These are phyloP conservation scores for Eurypyga helias DNA, from an alignment of 2,113 vertebrate species.

Conservation along the genomic window DNA sequence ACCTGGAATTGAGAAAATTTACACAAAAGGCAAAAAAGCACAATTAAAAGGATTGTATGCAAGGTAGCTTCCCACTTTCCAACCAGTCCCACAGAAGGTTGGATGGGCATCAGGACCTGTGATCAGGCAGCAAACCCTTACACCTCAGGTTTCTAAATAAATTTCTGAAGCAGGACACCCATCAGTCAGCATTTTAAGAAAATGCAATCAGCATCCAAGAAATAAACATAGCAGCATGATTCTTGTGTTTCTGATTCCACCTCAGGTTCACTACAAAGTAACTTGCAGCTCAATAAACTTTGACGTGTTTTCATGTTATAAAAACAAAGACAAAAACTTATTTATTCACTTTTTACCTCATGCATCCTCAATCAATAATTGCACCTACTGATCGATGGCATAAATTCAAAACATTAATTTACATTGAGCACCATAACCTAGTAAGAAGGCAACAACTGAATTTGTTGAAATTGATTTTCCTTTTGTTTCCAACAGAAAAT, in stretches of 20 bases:
- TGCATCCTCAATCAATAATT: constrained; percentile 74
- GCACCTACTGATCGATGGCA: constrained; percentile 70
- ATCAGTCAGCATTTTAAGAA: neutral
- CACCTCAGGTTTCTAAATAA: neutral
- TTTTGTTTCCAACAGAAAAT: constrained; percentile 71
- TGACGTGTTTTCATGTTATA: constrained; percentile 22
- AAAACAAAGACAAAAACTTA: constrained; percentile 61
- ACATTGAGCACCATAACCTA: constrained; percentile 70
- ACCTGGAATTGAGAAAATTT: neutral
- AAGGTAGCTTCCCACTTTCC: neutral
- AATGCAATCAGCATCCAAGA: neutral
- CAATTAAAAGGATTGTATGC: neutral
- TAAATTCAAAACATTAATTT: constrained; percentile 80
- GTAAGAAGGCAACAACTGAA: constrained; percentile 71
- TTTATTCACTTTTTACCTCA: constrained; percentile 60
- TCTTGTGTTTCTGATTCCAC: neutral
- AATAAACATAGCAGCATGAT: neutral
- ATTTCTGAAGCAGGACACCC: neutral
- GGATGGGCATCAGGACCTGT: neutral
- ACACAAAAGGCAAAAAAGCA: neutral
- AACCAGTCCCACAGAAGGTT: neutral
- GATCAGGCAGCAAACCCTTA: neutral
- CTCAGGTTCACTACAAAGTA: neutral
- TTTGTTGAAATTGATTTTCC: constrained; percentile 74
- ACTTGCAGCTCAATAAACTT: constrained; percentile 25